phyloP scores from a whole-genome alignment of 30 jellyfish, hydroid and myxozoan genomes.

The Hydractinia symbiolongicarpus region DNA sequence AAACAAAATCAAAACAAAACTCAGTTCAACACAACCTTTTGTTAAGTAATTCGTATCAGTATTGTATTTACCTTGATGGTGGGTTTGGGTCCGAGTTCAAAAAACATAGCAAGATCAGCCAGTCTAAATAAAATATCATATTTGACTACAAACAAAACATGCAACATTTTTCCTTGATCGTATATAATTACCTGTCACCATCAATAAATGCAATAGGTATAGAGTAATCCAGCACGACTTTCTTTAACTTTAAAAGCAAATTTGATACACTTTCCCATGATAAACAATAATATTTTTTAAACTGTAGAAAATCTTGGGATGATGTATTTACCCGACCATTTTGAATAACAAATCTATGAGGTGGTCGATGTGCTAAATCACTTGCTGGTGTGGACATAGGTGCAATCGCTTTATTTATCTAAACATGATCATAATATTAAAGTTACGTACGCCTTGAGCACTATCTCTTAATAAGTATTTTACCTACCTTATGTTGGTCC shows the following conservation, averaged over 20 bases:
- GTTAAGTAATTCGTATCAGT: not conserved
- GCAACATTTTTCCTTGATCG: not conserved
- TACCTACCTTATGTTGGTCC: too few relatives aligned
- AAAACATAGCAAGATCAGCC: constrained; percentile 74
- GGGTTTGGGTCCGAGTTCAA: constrained; percentile 59
- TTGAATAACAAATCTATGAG: constrained; percentile 12
- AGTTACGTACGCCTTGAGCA: too few relatives aligned
- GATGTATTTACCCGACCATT: constrained; percentile 1
- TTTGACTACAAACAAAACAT: not conserved
- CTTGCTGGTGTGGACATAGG: not conserved
- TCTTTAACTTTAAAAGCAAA: constrained; percentile 48
- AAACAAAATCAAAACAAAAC: not conserved
- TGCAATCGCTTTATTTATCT: too few relatives aligned
- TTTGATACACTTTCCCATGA: constrained; percentile 76
- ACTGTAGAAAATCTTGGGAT: constrained; percentile 48
- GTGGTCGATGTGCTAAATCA: not conserved
- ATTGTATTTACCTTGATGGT: constrained; percentile 39
- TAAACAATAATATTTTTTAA: constrained; percentile 49
- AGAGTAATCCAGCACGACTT: constrained; percentile 42
- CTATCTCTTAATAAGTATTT: too few relatives aligned
- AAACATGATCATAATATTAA: too few relatives aligned
- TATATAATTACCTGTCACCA: constrained; percentile 64
- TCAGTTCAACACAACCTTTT: not conserved
- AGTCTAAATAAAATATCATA: constrained; percentile 12
- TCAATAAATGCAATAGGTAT: constrained; percentile 79